A percentile compares a stretch with the other conserved stretches of the same genome.
phyloP scores from a whole-genome alignment of 2,888 invertebrate genomes.

The Phengaris alcon region DNA sequence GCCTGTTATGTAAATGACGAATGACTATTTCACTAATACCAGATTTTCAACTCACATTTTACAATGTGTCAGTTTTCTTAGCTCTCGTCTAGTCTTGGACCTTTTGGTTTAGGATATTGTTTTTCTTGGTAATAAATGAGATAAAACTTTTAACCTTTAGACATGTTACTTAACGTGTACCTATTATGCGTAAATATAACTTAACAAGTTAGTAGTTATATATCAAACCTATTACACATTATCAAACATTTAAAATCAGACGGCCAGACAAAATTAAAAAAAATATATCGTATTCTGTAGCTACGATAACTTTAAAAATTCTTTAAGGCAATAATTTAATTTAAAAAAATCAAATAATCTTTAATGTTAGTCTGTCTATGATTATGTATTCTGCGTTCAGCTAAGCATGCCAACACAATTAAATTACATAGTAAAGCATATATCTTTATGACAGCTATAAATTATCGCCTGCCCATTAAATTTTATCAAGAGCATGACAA shows the following conservation, averaged over 20 bases:
- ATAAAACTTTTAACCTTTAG: background rate
- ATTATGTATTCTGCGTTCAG: background rate
- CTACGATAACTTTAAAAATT: no score
- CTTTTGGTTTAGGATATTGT: background rate
- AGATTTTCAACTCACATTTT: slow-evolving; percentile 8
- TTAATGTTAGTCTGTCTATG: no score
- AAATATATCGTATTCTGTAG: no score
- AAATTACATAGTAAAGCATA: slow-evolving; percentile 23
- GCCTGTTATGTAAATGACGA: slow-evolving; percentile 20
- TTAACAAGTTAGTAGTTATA: no score
- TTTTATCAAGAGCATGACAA: slow-evolving; percentile 27
- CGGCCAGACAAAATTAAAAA: no score
- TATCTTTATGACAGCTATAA: slow-evolving; percentile 29
- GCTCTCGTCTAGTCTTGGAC: background rate
- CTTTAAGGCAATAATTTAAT: no score
- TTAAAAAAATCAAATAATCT: no score
- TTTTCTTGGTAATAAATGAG: background rate
- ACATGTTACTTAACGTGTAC: background rate
- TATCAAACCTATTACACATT: no score
- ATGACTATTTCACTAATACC: slow-evolving; percentile 6
- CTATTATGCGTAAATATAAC: no score
- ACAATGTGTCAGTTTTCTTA: background rate
- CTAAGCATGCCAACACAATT: slow-evolving; percentile 16
- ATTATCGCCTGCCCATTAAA: slow-evolving; percentile 29
- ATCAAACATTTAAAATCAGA: no score